Evolutionary conservation across 2,888 invertebrate genomes (phyloP), one percentile per base, ranked within the genome.

Genomic region (Ectemnius lituratus): DNA sequence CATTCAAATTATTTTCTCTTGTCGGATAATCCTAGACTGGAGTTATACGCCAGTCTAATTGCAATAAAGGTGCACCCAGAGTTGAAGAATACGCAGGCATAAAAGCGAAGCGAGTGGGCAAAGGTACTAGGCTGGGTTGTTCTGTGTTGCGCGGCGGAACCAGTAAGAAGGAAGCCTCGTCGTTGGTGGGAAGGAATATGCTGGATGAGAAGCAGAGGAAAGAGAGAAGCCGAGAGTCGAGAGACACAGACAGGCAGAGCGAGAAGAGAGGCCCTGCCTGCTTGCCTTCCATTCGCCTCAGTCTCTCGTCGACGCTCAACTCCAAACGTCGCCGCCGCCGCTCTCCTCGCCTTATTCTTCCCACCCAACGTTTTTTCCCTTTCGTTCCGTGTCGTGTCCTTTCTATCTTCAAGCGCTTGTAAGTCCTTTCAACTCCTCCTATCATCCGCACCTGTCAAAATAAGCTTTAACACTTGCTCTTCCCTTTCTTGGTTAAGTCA

Each of bases 281-380:
- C 37, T 11, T 37, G 5, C 37, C 37, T 52, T 52, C 52, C 83
- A 84, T 84, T 85, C 85, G 84, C 84, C 37, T 37, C 88, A 88
- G 88, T 89, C 88, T 87, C 84, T 83, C 81, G 77, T 83, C 84
- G 88, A 81, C 87, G 81, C 86, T 86, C 87, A 73, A 86, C 81
- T 82, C 78, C 78, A 85, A 84, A 82, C 85, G 84, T 86, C 80
- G 59, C 78, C 70, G 23, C 46, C 80, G 57, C 78, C 70, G 23
- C 46, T 37, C 46, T 60, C 58, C 66, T 65, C 49, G 62, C 58
- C 62, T 37, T 57, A 27, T 57, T 57, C 45, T 52, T 52, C 37
- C 37, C 37, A 23, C 37, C 37, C 37, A 37, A 6, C 8, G 37
- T 52, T 52, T 52, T 52, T 14, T 5, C n/a, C 52, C 52, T 52